Conservation (phyloP, 2,888 invertebrate genomes). For the Lochmaea capreae region DNA sequence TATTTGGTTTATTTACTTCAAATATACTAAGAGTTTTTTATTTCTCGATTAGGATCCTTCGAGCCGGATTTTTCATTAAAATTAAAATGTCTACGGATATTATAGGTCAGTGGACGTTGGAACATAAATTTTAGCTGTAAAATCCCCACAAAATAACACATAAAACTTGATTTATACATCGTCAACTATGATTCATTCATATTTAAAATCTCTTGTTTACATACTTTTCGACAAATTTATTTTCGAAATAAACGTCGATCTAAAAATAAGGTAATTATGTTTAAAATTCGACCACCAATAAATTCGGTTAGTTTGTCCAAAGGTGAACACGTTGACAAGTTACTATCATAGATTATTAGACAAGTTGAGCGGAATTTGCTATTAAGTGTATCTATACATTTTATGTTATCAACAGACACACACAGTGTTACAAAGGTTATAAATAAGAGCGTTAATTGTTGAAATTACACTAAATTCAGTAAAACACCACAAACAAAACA, state of each 20-base stretch:
- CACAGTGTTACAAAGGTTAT: too few relatives aligned
- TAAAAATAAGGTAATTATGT: slow-evolving; percentile 19
- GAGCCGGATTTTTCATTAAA: background rate
- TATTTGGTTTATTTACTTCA: background rate
- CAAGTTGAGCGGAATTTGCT: background rate
- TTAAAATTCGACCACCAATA: slow-evolving; percentile 22
- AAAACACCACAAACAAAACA: too few relatives aligned
- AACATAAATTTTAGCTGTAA: too few relatives aligned
- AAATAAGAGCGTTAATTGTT: too few relatives aligned
- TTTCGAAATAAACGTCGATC: background rate
- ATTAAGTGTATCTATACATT: too few relatives aligned
- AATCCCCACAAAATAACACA: too few relatives aligned
- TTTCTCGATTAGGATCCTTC: background rate
- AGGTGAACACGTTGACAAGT: background rate
- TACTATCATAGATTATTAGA: too few relatives aligned
- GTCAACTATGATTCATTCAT: background rate
- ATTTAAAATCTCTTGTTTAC: slow-evolving; percentile 5
- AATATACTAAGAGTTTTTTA: too few relatives aligned
- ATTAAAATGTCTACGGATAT: background rate
- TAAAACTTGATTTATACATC: too few relatives aligned
- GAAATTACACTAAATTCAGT: too few relatives aligned
- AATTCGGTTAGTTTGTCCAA: background rate
- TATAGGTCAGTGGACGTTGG: too few relatives aligned
- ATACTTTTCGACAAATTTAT: slow-evolving; percentile 12
- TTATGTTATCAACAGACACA: too few relatives aligned